phyloP scores from a whole-genome alignment of 2,797 vertebrate species.

The Tiaroga cobitis region DNA sequence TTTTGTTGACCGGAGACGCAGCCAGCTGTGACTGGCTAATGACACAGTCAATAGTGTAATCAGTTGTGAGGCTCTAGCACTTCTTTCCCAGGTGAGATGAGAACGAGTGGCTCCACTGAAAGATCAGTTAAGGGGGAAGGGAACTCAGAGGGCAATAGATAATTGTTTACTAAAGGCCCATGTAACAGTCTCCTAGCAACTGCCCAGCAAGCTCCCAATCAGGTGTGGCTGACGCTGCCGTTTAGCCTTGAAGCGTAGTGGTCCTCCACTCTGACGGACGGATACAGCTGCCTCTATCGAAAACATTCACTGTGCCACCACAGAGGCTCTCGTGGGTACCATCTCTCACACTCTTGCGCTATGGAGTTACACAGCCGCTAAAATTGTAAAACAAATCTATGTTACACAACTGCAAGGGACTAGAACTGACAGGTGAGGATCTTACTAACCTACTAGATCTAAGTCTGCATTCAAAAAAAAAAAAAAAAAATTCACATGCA shows the following conservation, averaged over 20 bases:
- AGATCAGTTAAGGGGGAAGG: constrained; percentile 67
- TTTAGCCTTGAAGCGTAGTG: constrained; percentile 73
- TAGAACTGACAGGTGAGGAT: constrained; percentile 12
- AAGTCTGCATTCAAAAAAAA: background rate
- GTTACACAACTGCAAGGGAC: background rate
- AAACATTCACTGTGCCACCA: constrained; percentile 47
- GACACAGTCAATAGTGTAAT: constrained; percentile 71
- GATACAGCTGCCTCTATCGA: constrained; percentile 59
- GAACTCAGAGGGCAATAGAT: constrained; percentile 66
- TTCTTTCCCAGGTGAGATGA: constrained; percentile 73
- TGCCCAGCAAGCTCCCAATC: constrained; percentile 78
- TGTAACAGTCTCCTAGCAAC: constrained; percentile 88
- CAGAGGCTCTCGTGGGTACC: constrained; percentile 49
- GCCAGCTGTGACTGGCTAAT: constrained; percentile 65
- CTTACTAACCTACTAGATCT: constrained; percentile 7
- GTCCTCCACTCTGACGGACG: constrained; percentile 61
- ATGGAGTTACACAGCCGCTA: constrained; percentile 13
- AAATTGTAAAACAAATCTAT: background rate
- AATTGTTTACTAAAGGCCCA: constrained; percentile 89
- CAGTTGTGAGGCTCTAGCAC: constrained; percentile 58
- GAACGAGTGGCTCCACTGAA: constrained; percentile 65
- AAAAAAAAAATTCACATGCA: background rate
- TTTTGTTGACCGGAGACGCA: constrained; percentile 58
- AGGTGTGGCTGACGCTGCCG: constrained; percentile 79
- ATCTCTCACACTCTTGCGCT: background rate